These are phyloP conservation scores for Drymonia ruficornis DNA, from an alignment of 2,888 invertebrate genomes.

Conservation along the genomic window DNA sequence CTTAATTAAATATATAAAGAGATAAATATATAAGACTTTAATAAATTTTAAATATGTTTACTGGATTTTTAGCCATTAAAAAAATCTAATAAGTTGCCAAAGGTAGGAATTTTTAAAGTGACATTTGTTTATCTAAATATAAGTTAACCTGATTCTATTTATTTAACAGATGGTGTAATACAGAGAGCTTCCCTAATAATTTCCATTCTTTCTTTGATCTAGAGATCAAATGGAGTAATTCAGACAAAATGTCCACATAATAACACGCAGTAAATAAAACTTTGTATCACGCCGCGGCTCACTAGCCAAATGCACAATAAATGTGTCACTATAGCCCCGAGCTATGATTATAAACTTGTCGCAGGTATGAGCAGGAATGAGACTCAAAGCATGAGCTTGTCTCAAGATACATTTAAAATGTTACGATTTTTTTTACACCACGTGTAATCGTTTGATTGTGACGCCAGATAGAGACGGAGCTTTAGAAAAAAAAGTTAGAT, in stretches of 20 bases:
- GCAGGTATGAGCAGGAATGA: constrained; percentile 29
- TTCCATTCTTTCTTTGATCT: constrained; percentile 39
- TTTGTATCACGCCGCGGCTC: constrained; percentile 28
- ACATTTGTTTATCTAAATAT: neutral
- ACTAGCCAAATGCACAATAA: constrained; percentile 42
- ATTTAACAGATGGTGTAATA: neutral
- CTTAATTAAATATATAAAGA: too few species aligned
- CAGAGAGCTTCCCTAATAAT: constrained; percentile 21
- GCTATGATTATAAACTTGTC: constrained; percentile 40
- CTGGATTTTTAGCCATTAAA: too few species aligned
- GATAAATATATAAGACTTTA: too few species aligned
- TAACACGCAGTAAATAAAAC: constrained; percentile 39
- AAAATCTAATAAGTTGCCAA: too few species aligned
- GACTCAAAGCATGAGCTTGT: constrained; percentile 26
- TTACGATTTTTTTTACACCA: too few species aligned
- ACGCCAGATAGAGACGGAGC: too few species aligned
- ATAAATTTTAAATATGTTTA: too few species aligned
- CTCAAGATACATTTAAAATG: constrained; percentile 2
- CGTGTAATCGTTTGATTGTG: too few species aligned
- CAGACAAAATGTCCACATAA: constrained; percentile 36
- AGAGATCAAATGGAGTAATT: constrained; percentile 44
- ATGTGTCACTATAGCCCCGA: constrained; percentile 39
- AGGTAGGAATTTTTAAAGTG: neutral
- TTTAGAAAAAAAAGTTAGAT: too few species aligned
- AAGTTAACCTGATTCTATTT: neutral